Conservation (phyloP, 2,113 vertebrate genomes). For the Leucoraja erinaceus region DNA sequence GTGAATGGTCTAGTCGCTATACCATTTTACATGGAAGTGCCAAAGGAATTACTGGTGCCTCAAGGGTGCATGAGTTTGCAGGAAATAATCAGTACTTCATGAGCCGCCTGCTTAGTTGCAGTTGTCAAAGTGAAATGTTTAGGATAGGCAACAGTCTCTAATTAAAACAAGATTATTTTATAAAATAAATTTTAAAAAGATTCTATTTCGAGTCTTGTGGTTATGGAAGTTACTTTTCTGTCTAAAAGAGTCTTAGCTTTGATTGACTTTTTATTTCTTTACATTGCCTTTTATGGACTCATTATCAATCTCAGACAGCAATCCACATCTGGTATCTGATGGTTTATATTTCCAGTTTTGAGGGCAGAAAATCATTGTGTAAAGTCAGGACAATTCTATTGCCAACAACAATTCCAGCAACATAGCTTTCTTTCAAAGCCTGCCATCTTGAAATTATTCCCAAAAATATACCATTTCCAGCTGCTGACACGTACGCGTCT, state of each 20-base stretch:
- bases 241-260: not conserved
- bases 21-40: not conserved
- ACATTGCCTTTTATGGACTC: not conserved
- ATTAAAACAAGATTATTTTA: conserved; percentile 15
- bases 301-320: conserved; percentile 4
- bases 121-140: not conserved
- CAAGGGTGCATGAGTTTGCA: not conserved
- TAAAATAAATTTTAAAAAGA: not conserved
- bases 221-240: conserved; percentile 9
- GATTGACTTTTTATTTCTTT: not conserved
- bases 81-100: not conserved
- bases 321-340: not conserved
- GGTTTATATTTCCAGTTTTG: not conserved
- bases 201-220: not conserved
- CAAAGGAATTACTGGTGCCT: not conserved
- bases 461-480: not conserved
- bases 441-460: not conserved
- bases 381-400: not conserved
- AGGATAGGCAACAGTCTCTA: not conserved
- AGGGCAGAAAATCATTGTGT: conserved; percentile 11
- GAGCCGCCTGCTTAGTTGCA: not conserved
- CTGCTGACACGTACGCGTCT: not conserved
- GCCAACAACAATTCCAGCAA: not conserved
- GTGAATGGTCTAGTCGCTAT: not conserved
- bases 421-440: not conserved